Evolutionary conservation across 2,113 vertebrate genomes (phyloP).

Genomic region (Phalacrocorax carbo): DNA sequence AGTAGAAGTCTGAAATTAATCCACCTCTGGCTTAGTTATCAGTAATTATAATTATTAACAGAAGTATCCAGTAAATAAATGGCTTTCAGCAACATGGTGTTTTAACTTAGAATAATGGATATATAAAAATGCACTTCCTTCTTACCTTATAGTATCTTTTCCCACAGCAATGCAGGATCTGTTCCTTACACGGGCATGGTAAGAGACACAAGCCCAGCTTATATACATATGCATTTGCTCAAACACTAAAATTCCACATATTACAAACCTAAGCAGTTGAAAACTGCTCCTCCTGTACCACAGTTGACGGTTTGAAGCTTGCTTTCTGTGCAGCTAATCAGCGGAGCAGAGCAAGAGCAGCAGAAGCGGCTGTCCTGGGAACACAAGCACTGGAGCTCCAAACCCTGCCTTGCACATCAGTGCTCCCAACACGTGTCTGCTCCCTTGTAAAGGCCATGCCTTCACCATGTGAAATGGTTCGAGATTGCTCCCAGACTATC

Average conservation of each 20-base stretch:
- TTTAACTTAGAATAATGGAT: not conserved
- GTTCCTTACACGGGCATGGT: not conserved
- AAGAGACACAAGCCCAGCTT: not conserved
- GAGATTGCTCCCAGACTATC: not conserved
- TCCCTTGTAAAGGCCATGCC: not conserved
- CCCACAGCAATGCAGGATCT: not conserved
- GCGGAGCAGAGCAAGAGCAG: rapidly evolving
- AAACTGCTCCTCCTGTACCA: not conserved
- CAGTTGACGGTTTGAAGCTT: not conserved
- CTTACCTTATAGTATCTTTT: not conserved
- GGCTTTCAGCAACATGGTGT: not conserved
- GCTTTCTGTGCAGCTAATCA: not conserved
- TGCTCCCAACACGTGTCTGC: rapidly evolving
- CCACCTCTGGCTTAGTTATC: slow-evolving; percentile 18
- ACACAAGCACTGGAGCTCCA: not conserved
- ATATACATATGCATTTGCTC: not conserved
- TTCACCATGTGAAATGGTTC: not conserved
- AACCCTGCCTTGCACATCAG: not conserved
- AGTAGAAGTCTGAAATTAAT: slow-evolving; percentile 50
- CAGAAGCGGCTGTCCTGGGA: not conserved
- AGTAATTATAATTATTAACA: slow-evolving; percentile 60
- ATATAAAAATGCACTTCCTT: not conserved
- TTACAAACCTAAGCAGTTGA: not conserved
- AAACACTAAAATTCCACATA: not conserved
- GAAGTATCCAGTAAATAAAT: slow-evolving; percentile 12